phyloP scores from a whole-genome alignment of 1,140 invertebrate genomes.

The Drosophila auraria region DNA sequence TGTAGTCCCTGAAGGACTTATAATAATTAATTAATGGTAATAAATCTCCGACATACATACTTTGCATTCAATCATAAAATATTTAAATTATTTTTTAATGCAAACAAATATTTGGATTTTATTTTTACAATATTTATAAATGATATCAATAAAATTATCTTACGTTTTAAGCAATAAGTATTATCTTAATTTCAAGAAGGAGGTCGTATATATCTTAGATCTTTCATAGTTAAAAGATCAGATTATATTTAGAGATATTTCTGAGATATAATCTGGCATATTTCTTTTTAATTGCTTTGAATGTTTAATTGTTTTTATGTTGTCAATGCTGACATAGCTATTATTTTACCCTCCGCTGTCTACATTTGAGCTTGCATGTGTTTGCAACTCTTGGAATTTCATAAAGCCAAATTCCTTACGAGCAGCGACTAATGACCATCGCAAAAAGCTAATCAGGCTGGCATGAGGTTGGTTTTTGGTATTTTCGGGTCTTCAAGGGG shows the following conservation, averaged over 20 bases:
- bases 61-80: no score
- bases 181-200: neutral
- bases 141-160: no score
- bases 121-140: no score
- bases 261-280: neutral
- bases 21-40: no score
- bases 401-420: constrained; percentile 66
- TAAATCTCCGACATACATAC: no score
- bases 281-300: neutral
- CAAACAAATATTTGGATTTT: no score
- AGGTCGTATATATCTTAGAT: neutral
- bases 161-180: no score
- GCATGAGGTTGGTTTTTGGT: constrained; percentile 30
- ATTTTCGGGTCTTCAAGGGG: constrained; percentile 5
- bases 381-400: constrained; percentile 49
- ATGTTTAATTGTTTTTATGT: neutral
- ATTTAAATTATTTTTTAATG: no score
- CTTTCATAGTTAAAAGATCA: no score
- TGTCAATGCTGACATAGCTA: neutral
- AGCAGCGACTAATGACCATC: constrained; percentile 78
- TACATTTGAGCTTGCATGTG: neutral
- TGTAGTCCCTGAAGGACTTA: no score
- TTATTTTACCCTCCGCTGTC: neutral
- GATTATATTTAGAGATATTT: no score
- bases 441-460: constrained; percentile 70